Evolutionary conservation across 1,140 invertebrate species (phyloP).

Genomic region (Pseudomyrmex gracilis): DNA sequence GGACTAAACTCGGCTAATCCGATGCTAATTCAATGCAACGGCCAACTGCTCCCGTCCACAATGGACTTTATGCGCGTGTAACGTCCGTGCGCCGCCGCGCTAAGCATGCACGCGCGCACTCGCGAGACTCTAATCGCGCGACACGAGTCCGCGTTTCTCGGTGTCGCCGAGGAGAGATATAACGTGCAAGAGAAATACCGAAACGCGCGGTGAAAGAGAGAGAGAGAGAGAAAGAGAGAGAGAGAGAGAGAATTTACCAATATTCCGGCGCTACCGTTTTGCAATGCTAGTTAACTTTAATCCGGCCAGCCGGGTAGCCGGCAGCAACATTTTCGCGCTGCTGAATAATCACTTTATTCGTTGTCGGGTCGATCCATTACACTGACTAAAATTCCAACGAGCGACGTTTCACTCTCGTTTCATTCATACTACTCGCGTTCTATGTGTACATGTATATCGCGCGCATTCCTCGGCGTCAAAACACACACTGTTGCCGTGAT

Average conservation of each 20-base stretch:
- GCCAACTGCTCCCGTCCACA: slow-evolving; percentile 70
- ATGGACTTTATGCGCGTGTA: slow-evolving; percentile 68
- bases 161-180: neutral
- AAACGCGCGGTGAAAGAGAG: neutral
- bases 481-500: neutral
- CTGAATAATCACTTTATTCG: slow-evolving; percentile 71
- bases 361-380: slow-evolving; percentile 40
- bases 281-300: slow-evolving; percentile 66
- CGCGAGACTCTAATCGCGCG: slow-evolving; percentile 55
- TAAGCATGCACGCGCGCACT: slow-evolving; percentile 15
- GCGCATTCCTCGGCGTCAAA: neutral
- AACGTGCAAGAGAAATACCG: neutral
- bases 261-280: slow-evolving; percentile 55
- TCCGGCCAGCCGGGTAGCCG: slow-evolving; percentile 11
- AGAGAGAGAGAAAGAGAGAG: neutral
- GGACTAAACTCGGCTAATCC: slow-evolving; percentile 78
- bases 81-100: slow-evolving; percentile 21
- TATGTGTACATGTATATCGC: slow-evolving; percentile 6
- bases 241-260: slow-evolving; percentile 11
- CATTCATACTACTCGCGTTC: slow-evolving; percentile 6
- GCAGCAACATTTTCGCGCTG: slow-evolving; percentile 29
- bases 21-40: slow-evolving; percentile 79
- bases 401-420: slow-evolving; percentile 48
- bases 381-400: slow-evolving; percentile 28
- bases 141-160: slow-evolving; percentile 45